phyloP scores from a whole-genome alignment of 2,113 vertebrate species.

The Rousettus leschenaultii region DNA sequence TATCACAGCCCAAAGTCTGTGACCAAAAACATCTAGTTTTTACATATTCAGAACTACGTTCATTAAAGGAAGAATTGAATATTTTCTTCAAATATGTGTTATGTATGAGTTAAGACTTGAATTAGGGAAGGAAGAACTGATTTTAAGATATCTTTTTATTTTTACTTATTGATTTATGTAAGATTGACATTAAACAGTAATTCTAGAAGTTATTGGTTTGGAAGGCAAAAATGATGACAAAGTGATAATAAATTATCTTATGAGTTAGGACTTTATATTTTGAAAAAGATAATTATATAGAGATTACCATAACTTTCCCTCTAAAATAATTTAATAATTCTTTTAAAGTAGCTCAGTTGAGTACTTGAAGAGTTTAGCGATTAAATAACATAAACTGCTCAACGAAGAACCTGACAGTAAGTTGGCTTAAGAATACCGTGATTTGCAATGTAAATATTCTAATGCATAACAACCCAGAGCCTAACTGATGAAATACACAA shows the following conservation, averaged over 20 bases:
- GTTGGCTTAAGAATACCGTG: neutral
- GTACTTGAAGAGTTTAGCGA: slow-evolving; percentile 3
- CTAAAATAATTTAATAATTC: neutral
- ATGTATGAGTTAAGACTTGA: neutral
- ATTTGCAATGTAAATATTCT: neutral
- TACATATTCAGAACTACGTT: neutral
- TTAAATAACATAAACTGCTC: neutral
- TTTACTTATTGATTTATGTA: neutral
- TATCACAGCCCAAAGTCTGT: neutral
- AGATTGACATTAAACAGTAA: slow-evolving; percentile 11
- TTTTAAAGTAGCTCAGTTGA: slow-evolving; percentile 4
- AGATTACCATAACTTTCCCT: neutral
- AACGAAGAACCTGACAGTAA: neutral
- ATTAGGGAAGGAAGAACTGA: neutral
- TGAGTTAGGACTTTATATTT: slow-evolving; percentile 2
- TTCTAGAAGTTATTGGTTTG: neutral
- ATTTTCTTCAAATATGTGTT: neutral
- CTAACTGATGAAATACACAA: neutral
- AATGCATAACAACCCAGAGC: neutral
- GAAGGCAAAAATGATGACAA: neutral
- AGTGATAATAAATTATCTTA: neutral
- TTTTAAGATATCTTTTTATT: neutral
- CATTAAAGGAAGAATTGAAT: neutral
- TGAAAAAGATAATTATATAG: slow-evolving; percentile 23
- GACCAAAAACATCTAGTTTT: neutral